Evolutionary conservation across 2,888 invertebrate genomes (phyloP).

Genomic region (Lysandra bellargus): DNA sequence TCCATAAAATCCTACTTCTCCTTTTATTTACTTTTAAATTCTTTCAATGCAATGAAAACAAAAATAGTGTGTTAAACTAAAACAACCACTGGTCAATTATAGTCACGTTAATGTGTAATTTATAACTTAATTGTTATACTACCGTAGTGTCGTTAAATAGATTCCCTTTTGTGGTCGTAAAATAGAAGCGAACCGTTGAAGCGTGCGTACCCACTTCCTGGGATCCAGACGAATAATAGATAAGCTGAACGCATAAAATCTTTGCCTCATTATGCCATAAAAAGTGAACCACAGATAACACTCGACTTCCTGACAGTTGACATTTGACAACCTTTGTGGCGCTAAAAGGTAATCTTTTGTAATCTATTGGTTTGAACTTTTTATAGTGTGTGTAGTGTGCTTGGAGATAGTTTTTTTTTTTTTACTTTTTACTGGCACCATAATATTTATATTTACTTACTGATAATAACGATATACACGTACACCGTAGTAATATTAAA

Average conservation of each 20-base stretch:
- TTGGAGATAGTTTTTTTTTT: not conserved
- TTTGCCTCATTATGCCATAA: conserved; percentile 31
- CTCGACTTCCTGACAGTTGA: conserved; percentile 16
- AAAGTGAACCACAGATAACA: conserved; percentile 25
- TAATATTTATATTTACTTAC: no score
- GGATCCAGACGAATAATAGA: conserved; percentile 41
- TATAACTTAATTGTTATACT: conserved; percentile 25
- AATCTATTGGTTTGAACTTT: not conserved
- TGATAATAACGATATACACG: not conserved
- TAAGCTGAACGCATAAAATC: conserved; percentile 33
- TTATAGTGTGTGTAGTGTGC: not conserved
- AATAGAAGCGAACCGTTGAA: conserved; percentile 39
- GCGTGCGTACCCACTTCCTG: conserved; percentile 41
- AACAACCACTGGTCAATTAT: not conserved
- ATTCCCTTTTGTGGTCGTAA: conserved; percentile 41
- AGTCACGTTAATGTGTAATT: not conserved
- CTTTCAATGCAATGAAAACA: not conserved
- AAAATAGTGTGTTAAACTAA: not conserved
- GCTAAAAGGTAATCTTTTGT: conserved; percentile 20
- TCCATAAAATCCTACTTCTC: no score
- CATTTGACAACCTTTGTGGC: conserved; percentile 24
- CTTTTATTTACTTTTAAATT: not conserved
- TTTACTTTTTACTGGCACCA: no score
- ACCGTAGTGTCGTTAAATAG: conserved; percentile 38
- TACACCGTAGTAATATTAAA: no score